phyloP scores from a whole-genome alignment of 2,888 invertebrate genomes.

The Eilema griseolum region DNA sequence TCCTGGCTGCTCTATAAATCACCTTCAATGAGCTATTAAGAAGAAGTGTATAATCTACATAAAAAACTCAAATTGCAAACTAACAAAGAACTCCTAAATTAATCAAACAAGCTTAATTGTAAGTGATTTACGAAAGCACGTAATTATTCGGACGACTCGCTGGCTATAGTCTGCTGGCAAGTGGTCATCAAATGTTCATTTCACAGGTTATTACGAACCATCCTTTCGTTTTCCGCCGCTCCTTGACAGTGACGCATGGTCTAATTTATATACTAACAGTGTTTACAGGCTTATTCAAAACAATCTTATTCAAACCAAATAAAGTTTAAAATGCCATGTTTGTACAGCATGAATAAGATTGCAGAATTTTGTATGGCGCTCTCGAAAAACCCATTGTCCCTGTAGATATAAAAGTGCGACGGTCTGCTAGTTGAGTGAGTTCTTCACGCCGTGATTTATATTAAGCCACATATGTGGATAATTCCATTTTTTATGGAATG shows the following conservation, averaged over 20 bases:
- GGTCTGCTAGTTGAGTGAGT: conserved; percentile 63
- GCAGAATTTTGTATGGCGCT: conserved; percentile 56
- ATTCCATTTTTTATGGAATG: conserved; percentile 41
- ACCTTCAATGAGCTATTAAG: background rate
- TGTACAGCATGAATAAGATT: conserved; percentile 17
- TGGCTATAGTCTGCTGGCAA: conserved; percentile 57
- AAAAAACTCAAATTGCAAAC: conserved; percentile 3
- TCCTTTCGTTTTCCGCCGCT: conserved; percentile 66
- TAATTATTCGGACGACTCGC: conserved; percentile 56
- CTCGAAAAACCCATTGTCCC: conserved; percentile 74
- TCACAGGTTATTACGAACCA: conserved; percentile 78
- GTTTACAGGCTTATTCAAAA: conserved; percentile 49
- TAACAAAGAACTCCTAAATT: conserved; percentile 33
- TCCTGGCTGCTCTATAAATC: no score
- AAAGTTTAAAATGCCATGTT: conserved; percentile 59
- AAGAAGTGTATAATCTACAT: background rate
- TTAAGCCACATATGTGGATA: conserved; percentile 51
- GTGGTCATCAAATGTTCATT: conserved; percentile 78
- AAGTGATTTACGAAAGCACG: conserved; percentile 54
- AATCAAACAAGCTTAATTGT: conserved; percentile 54
- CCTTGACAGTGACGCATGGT: conserved; percentile 80
- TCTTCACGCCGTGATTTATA: conserved; percentile 68
- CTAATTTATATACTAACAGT: conserved; percentile 75
- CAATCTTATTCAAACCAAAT: conserved; percentile 49
- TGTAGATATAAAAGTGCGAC: conserved; percentile 73